A percentile compares a stretch with the other conserved stretches of the same genome.
Conservation (phyloP, 92 coral and sea anemone genomes). For the Isaurus tuberculatus region DNA sequence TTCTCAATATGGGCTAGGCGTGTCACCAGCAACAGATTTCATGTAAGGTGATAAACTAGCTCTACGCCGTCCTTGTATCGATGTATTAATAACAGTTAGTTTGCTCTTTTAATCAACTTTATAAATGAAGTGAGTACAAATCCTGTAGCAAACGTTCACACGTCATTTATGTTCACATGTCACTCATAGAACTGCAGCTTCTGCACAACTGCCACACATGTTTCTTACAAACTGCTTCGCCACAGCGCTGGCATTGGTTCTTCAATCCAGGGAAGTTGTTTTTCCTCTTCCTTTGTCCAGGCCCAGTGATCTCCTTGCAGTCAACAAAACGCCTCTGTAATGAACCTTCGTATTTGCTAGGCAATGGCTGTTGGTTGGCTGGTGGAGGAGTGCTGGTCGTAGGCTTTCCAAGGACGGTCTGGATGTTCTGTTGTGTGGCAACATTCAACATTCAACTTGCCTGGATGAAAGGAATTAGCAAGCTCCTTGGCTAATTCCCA, state of each 20-base stretch:
- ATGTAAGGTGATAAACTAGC: not conserved
- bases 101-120: no score
- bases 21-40: not conserved
- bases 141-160: no score
- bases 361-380: not conserved
- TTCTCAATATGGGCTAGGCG: conserved; percentile 2
- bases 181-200: not conserved
- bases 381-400: not conserved
- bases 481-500: not conserved
- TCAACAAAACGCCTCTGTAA: not conserved
- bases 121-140: no score
- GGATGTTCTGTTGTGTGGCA: not conserved
- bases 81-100: no score
- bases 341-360: not conserved
- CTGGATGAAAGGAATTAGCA: not conserved
- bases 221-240: conserved; percentile 9
- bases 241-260: not conserved
- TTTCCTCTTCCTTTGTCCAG: not conserved
- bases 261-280: not conserved
- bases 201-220: not conserved
- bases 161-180: no score
- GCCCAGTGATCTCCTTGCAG: not conserved
- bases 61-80: no score
- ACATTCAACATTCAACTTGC: not conserved
- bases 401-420: conserved; percentile 12